A percentile compares a stretch with the other conserved stretches of the same genome.
Conservation (phyloP, 2,797 vertebrate species). For the Rhinogobio ventralis region DNA sequence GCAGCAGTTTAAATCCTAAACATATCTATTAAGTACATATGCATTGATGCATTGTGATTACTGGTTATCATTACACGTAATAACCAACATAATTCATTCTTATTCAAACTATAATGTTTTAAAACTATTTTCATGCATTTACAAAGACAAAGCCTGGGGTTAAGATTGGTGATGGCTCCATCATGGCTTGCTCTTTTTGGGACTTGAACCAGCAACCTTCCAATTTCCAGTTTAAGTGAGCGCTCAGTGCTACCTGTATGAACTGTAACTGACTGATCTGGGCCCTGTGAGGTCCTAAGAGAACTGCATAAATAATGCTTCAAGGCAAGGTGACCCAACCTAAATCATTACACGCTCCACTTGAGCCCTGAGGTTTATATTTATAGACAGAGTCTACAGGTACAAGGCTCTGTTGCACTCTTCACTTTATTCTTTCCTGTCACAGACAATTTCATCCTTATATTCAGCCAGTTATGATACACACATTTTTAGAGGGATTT, state of each 20-base stretch:
- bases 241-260: constrained; percentile 36
- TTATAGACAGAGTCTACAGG: constrained; percentile 63
- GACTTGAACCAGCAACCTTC: background rate
- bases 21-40: background rate
- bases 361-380: constrained; percentile 59
- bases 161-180: background rate
- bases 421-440: constrained; percentile 42
- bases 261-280: constrained; percentile 62
- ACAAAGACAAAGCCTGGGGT: background rate
- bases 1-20: background rate
- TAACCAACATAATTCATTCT: background rate
- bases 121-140: background rate
- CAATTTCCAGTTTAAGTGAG: constrained; percentile 25
- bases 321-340: constrained; percentile 65
- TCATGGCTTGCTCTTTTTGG: background rate
- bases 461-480: constrained; percentile 23
- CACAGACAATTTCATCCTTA: constrained; percentile 34
- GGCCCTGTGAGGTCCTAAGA: constrained; percentile 51
- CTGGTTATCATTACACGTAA: background rate
- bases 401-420: constrained; percentile 47
- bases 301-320: constrained; percentile 61
- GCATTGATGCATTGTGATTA: background rate
- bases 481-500: background rate
- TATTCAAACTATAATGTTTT: background rate
- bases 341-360: constrained; percentile 59